Base-by-base conservation (phyloP, 2,888 invertebrate species). In the Marasmarcha lunaedactyla region DNA sequence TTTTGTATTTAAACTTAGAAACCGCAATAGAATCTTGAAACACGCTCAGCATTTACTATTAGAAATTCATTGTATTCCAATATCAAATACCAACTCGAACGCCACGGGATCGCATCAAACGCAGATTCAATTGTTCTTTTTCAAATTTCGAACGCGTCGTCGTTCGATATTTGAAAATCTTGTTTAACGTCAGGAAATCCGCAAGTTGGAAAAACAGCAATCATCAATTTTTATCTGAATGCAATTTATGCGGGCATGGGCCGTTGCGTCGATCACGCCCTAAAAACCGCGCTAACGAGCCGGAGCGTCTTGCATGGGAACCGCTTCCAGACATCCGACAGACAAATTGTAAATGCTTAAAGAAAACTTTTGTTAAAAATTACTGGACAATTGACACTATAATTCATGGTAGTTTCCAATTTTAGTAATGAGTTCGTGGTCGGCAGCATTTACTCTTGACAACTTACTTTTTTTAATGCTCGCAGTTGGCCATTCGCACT, bases 171-270 rank as follows among this genome's bases (percentile, higher is more conserved):
- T n/a, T n/a, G n/a, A n/a, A n/a, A n/a, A n/a, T n/a, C n/a, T n/a
- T n/a, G 20, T 20, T 20, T 20, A 20, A 20, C 20, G 20, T 7
- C 20, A 15, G 14, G 36, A 41, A 36, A 30, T 30, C 11, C 37
- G 38, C 25, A 13, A 10, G 14, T 34, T 37, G 35, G 10, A 26
- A 37, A 26, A 37, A 34, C 10, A 9, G 2, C 4, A 3, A 11
- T 30, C 30, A 30, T 30, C 30, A 55, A 56, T 60, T 60, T 55
- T 57, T 59, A 55, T 68, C 64, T 57, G 54, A 59, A 53, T 68
- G 74, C 69, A 77, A 71, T 71, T 71, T 68, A 73, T 71, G 71
- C 71, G 73, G 63, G 66, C 76, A 76, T 74, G 76, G 74, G 76
- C 71, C 54, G 72, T 70, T 68, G 69, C 63, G 63, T 59, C 65